Evolutionary conservation across 2,113 vertebrate species (phyloP).

Genomic region (Sakesphorus luctuosus): DNA sequence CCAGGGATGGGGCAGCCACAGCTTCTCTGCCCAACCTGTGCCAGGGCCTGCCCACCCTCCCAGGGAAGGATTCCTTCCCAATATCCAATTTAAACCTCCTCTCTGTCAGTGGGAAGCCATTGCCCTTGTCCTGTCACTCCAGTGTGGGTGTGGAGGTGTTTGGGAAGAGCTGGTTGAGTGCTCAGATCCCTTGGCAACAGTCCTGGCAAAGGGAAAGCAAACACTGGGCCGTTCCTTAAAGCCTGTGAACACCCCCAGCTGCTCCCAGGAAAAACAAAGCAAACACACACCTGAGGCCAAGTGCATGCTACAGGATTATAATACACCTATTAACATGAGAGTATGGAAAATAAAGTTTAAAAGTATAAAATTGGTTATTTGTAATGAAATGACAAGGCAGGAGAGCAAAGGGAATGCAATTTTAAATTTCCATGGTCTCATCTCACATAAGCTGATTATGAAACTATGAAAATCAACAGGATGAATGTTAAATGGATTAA

Average conservation of each 20-base stretch:
- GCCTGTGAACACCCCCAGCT: background rate
- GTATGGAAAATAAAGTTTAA: background rate
- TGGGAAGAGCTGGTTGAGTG: background rate
- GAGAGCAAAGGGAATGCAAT: background rate
- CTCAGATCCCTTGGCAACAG: background rate
- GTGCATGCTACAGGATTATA: background rate
- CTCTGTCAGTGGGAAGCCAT: background rate
- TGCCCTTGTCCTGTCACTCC: background rate
- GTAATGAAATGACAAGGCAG: background rate
- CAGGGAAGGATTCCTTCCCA: background rate
- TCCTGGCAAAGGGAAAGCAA: background rate
- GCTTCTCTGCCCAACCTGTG: background rate
- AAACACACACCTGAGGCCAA: background rate
- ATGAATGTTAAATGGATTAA: background rate
- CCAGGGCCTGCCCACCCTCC: background rate
- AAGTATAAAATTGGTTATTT: background rate
- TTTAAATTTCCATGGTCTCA: background rate
- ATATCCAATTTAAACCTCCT: accelerated
- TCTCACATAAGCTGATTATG: background rate
- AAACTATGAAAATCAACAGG: background rate
- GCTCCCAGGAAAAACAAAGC: background rate
- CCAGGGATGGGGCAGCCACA: background rate
- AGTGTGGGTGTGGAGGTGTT: background rate
- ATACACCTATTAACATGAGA: background rate
- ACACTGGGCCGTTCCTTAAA: background rate